These are phyloP conservation scores for Hafferia zeledoni DNA, from an alignment of 2,797 vertebrate species.

Conservation along the genomic window DNA sequence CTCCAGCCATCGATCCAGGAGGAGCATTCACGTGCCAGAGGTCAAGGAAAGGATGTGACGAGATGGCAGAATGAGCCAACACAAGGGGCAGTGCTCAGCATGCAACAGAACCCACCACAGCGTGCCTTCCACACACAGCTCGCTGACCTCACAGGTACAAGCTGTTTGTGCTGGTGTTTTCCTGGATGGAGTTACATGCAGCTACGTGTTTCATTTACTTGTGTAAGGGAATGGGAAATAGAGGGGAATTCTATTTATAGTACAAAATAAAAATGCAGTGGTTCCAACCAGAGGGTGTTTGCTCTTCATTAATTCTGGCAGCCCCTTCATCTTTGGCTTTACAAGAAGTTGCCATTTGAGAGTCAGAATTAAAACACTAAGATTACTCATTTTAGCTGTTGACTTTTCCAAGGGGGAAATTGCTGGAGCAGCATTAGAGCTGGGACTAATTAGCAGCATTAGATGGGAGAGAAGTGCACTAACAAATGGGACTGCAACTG, in stretches of 20 bases:
- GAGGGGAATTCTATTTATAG: constrained; percentile 78
- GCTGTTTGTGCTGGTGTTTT: constrained; percentile 50
- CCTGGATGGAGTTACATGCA: constrained; percentile 47
- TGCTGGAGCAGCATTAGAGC: background rate
- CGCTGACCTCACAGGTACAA: background rate
- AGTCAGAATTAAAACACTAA: background rate
- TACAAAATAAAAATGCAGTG: constrained; percentile 77
- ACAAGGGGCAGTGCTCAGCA: background rate
- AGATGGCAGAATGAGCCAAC: background rate
- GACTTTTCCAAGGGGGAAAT: background rate
- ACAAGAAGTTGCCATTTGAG: background rate
- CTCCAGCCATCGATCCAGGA: background rate
- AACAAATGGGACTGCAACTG: background rate
- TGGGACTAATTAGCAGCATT: background rate
- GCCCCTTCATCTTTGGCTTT: background rate
- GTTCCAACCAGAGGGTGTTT: constrained; percentile 47
- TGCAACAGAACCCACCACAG: background rate
- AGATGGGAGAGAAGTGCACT: background rate
- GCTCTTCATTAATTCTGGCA: background rate
- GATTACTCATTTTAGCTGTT: background rate
- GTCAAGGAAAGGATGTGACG: background rate
- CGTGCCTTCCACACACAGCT: constrained; percentile 45
- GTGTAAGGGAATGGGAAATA: constrained; percentile 71
- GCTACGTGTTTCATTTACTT: constrained; percentile 65
- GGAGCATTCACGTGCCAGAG: background rate